phyloP scores from a whole-genome alignment of 2,113 vertebrate genomes.

The Tupaia chinensis region DNA sequence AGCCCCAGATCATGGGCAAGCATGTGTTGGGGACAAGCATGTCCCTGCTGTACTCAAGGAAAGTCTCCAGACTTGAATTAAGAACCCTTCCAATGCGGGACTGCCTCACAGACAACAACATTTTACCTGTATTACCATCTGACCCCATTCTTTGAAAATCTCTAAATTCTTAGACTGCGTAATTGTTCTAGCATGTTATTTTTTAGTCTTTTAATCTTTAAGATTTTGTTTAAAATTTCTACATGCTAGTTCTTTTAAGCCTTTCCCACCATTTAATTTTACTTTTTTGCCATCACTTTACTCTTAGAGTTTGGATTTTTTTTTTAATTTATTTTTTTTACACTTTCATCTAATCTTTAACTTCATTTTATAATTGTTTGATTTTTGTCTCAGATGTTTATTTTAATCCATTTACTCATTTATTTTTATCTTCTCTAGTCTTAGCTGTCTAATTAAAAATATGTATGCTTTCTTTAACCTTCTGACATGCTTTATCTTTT shows the following conservation, averaged over 20 bases:
- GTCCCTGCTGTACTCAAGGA: too few species aligned
- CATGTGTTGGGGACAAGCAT: too few species aligned
- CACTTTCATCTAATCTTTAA: constrained; percentile 28
- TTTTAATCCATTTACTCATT: constrained; percentile 45
- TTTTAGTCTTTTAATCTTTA: constrained; percentile 41
- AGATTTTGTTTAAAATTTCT: constrained; percentile 25
- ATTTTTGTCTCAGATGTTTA: constrained; percentile 17
- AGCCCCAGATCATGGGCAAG: too few species aligned
- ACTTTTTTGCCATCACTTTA: neutral
- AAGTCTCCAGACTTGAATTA: too few species aligned
- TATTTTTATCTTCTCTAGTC: constrained; percentile 42
- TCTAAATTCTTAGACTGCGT: constrained; percentile 11
- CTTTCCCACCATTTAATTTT: constrained; percentile 16
- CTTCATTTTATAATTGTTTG: constrained; percentile 27
- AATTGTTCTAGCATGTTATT: neutral
- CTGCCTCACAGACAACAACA: too few species aligned
- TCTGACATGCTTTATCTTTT: constrained; percentile 49
- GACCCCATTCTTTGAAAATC: neutral
- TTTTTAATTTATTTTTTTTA: constrained; percentile 32
- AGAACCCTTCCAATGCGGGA: too few species aligned
- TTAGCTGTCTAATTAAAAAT: constrained; percentile 43
- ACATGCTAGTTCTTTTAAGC: constrained; percentile 33
- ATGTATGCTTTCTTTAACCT: constrained; percentile 28
- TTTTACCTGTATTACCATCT: too few species aligned
- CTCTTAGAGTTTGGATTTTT: neutral